Evolutionary conservation across 2,888 invertebrate genomes (phyloP), one percentile per base, ranked within the genome.

Genomic region (Drosophila falleni): DNA sequence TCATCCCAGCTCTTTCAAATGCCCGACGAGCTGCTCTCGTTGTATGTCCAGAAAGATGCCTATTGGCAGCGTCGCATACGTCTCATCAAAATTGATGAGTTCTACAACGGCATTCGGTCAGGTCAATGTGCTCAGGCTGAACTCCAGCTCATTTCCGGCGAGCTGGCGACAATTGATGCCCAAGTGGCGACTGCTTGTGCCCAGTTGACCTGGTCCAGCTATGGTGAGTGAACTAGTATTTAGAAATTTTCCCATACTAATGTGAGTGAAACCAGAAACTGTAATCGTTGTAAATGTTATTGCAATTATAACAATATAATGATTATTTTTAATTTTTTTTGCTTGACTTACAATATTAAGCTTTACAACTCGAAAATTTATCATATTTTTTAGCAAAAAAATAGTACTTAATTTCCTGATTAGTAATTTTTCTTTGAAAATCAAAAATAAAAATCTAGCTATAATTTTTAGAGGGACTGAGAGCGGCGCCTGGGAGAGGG

Each of bases 61-160:
- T 87, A 91, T 63, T 92, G 91, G 91, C 81, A 87, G 10, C 90
- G 90, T 10, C 89, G 88, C 44, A 90, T 90, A 71, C 93, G 94
- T n/a, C 89, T 95, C 41, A 94, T 94, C 80, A 94, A 95, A 50
- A 95, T 95, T 44, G 94, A 95, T 6, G 94, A 95, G 59, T 95
- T 96, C 95, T 98, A 98, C 92, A 98, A 98, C 91, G 95, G 95
- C 78, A 95, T 98, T 62, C 94, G 95, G 51, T 94, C 94, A 29
- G 94, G 95, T 2, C 95, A 96, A 50, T 94, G 95, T 58, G 94
- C 95, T 59, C 96, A 96, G 0, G 89, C 87, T 3, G 98, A 98
- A 91, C 95, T 95, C 68, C 95, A 95, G 26, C 94, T 98, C 50
- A 95, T 98, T 62, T 94, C 94, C 85, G 94, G 95, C 64, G 97